These are phyloP conservation scores for Eidolon helvum DNA, from an alignment of 2,113 vertebrate genomes.

Conservation along the genomic window DNA sequence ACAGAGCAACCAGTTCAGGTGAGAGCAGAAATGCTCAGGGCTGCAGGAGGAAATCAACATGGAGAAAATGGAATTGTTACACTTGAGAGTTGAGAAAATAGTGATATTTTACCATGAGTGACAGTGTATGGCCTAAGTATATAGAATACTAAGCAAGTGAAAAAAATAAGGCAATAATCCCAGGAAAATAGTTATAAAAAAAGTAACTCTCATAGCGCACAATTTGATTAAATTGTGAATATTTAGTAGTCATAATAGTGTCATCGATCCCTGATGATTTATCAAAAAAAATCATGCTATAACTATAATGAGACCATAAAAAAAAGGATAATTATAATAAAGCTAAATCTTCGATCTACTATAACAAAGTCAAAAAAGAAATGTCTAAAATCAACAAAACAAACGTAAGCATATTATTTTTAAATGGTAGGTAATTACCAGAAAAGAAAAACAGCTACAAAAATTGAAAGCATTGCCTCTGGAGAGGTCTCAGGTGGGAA, in stretches of 20 bases:
- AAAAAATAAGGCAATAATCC: background rate
- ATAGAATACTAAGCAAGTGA: background rate
- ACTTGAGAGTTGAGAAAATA: background rate
- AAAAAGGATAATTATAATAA: background rate
- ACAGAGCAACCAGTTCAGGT: background rate
- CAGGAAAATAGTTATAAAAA: background rate
- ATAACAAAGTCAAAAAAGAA: background rate
- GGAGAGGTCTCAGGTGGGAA: background rate
- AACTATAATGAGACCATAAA: background rate
- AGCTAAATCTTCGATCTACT: background rate
- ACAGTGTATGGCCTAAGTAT: background rate
- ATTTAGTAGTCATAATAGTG: background rate
- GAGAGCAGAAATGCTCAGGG: background rate
- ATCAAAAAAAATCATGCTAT: background rate
- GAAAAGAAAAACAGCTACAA: background rate
- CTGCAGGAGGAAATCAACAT: background rate
- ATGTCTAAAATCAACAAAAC: background rate
- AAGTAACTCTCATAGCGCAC: background rate
- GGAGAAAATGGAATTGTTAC: background rate
- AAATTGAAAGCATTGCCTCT: background rate
- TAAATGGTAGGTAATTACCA: background rate
- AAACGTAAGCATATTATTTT: background rate
- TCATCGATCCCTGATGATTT: background rate
- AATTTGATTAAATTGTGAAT: background rate
- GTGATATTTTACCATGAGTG: background rate